Percentiles rank a stretch among this genome's conserved stretches.
Conservation (phyloP, 2,113 vertebrate species). For the Eulemur rufifrons region DNA sequence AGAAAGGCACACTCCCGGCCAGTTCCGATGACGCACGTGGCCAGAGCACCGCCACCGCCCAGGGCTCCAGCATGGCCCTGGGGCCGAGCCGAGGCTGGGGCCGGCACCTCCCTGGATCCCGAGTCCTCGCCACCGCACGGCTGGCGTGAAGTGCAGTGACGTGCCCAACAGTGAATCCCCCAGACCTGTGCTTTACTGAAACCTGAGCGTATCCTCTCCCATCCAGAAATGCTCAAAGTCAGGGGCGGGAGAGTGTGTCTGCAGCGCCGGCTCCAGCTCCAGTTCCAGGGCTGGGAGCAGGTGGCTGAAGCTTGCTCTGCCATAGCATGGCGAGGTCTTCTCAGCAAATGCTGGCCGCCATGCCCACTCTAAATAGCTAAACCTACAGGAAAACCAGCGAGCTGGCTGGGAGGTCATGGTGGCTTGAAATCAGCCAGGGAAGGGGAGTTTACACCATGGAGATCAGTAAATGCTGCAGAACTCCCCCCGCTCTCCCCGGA, state of each 20-base stretch:
- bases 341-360: rapidly evolving
- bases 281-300: neutral
- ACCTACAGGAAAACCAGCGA: neutral
- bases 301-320: rapidly evolving
- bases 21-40: rapidly evolving
- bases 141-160: rapidly evolving
- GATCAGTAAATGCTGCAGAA: neutral
- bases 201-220: neutral
- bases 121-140: neutral
- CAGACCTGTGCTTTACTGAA: rapidly evolving
- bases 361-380: rapidly evolving
- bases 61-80: rapidly evolving
- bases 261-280: rapidly evolving
- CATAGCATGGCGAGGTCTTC: rapidly evolving
- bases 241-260: neutral
- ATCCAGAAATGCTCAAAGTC: rapidly evolving
- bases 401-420: rapidly evolving
- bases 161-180: rapidly evolving
- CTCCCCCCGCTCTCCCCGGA: too few species aligned
- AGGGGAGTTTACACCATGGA: neutral
- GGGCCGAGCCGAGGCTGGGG: rapidly evolving
- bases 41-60: neutral
- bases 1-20: neutral
- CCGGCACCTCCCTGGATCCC: neutral
- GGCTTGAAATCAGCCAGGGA: neutral